phyloP scores from a whole-genome alignment of 1,140 invertebrate species.

The Berghia stephanieae region DNA sequence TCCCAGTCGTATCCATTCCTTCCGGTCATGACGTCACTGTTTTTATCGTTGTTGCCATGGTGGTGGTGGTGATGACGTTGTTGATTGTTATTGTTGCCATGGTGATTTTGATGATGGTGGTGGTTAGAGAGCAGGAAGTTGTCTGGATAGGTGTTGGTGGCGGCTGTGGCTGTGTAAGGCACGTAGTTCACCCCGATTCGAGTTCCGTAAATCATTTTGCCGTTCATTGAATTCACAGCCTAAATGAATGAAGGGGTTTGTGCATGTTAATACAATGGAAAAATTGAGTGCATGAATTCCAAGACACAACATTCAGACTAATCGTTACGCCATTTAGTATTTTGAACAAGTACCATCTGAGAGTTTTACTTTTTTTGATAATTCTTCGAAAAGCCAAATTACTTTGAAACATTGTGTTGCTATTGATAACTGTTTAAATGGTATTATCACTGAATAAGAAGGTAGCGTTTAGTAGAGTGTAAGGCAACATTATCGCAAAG shows the following conservation, averaged over 20 bases:
- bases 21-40: not conserved
- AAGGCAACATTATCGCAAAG: no score
- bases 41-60: not conserved
- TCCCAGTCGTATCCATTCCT: slow-evolving; percentile 28
- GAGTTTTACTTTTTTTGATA: no score
- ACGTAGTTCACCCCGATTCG: slow-evolving; percentile 28
- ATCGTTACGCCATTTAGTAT: no score
- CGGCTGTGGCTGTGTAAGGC: not conserved
- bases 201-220: slow-evolving; percentile 29
- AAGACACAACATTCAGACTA: no score
- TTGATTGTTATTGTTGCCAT: not conserved
- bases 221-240: slow-evolving; percentile 29
- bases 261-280: no score
- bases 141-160: slow-evolving; percentile 18
- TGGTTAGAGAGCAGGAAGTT: not conserved
- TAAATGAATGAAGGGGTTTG: not conserved
- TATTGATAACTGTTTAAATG: no score
- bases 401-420: no score
- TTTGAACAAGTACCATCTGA: no score
- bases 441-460: no score
- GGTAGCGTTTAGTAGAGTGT: no score
- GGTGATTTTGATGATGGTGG: not conserved
- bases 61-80: not conserved
- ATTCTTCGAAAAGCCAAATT: no score
- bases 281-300: no score